Evolutionary conservation across 2,797 vertebrate genomes (phyloP).

Genomic region (Oceanodroma leucorhoa): DNA sequence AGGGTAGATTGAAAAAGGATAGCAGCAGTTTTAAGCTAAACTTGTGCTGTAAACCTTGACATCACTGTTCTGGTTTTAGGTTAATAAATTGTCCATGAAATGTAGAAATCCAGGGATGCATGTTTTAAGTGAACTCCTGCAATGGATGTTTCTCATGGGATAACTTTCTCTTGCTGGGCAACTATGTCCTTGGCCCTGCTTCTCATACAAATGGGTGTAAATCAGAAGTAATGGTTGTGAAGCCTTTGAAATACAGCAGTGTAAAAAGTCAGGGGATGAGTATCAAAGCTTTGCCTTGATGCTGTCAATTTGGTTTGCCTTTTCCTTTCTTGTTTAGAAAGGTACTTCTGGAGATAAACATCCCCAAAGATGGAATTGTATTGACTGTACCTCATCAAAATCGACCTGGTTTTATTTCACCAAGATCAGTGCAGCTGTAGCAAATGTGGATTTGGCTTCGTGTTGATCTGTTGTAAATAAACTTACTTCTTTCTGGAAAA

Average conservation of each 20-base stretch:
- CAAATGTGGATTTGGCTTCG: neutral
- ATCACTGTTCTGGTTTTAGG: neutral
- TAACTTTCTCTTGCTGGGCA: neutral
- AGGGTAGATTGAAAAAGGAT: neutral
- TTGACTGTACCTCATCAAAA: neutral
- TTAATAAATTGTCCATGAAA: neutral
- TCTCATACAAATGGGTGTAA: neutral
- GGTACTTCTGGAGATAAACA: neutral
- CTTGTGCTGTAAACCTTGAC: neutral
- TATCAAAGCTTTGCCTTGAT: neutral
- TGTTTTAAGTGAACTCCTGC: neutral
- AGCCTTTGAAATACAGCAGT: neutral
- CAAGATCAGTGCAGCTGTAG: neutral
- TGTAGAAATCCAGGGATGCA: neutral
- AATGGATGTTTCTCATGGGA: neutral
- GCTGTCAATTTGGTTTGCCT: neutral
- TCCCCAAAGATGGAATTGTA: neutral
- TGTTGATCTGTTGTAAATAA: neutral
- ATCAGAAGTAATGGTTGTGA: neutral
- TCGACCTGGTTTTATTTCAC: neutral
- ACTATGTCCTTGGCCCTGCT: neutral
- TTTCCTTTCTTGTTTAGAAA: neutral
- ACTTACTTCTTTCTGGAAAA: constrained; percentile 74
- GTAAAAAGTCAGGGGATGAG: neutral
- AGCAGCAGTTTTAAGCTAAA: neutral